Conservation (phyloP, 2,113 vertebrate genomes). For the Willisornis vidua region DNA sequence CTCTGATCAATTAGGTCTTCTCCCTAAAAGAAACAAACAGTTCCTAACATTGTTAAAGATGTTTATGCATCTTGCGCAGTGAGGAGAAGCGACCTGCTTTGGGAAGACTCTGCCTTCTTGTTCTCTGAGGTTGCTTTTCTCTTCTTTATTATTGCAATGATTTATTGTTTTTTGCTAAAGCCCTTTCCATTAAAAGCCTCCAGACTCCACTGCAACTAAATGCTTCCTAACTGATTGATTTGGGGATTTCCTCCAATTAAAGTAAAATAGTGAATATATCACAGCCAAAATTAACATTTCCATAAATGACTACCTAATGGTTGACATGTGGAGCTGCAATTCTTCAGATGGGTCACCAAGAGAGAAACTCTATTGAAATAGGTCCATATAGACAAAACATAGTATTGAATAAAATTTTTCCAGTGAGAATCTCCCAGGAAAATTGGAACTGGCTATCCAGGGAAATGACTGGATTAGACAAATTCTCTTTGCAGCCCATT, state of each 20-base stretch:
- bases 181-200: not conserved
- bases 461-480: constrained; percentile 51
- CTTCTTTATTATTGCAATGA: not conserved
- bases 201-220: not conserved
- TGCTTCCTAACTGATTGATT: not conserved
- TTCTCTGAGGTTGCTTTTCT: not conserved
- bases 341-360: not conserved
- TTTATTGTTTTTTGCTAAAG: constrained; percentile 2
- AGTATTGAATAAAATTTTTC: constrained; percentile 27
- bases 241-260: constrained; percentile 46
- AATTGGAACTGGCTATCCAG: constrained; percentile 3
- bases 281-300: constrained; percentile 39
- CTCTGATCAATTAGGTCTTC: constrained; percentile 28
- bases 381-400: not conserved
- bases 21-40: not conserved
- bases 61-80: not conserved
- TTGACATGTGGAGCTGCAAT: not conserved
- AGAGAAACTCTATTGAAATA: constrained; percentile 7
- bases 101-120: not conserved
- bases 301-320: not conserved
- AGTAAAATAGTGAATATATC: not conserved
- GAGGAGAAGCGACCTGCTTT: not conserved
- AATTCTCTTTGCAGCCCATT: constrained; percentile 36
- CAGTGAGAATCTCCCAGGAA: constrained; percentile 8
- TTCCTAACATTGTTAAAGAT: not conserved